Conservation (phyloP, 2,113 vertebrate species). For the Anser brachyrhynchus region DNA sequence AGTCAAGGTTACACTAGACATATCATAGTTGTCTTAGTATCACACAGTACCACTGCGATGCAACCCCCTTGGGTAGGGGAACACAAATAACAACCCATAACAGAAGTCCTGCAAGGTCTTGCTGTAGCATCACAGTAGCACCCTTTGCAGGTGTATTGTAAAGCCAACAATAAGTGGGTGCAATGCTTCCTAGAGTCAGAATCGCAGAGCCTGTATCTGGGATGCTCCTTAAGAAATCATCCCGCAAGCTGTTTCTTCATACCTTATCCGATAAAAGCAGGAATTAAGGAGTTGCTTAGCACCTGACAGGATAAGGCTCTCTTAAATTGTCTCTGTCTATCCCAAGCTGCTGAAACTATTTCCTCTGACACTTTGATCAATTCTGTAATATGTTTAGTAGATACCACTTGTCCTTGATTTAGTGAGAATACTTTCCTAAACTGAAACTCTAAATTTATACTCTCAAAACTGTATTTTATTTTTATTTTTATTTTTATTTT, state of each 20-base stretch:
- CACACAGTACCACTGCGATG: background rate
- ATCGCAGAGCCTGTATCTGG: background rate
- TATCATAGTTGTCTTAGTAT: background rate
- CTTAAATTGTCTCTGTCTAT: background rate
- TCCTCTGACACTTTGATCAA: background rate
- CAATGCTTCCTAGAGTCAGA: background rate
- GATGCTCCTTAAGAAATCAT: background rate
- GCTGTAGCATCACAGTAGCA: background rate
- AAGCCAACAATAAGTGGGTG: background rate
- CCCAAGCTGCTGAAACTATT: background rate
- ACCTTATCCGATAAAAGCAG: background rate
- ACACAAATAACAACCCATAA: background rate
- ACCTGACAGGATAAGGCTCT: background rate
- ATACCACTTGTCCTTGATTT: background rate
- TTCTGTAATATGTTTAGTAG: background rate
- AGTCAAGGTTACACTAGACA: background rate
- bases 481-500: background rate
- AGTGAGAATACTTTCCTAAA: background rate
- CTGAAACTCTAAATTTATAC: background rate
- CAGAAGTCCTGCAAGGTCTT: background rate
- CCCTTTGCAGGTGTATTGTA: background rate
- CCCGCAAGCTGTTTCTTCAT: background rate
- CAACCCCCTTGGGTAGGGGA: background rate
- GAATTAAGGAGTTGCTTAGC: background rate
- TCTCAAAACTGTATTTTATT: background rate